Conservation (phyloP, 2,113 vertebrate genomes). For the Dromas ardeola region DNA sequence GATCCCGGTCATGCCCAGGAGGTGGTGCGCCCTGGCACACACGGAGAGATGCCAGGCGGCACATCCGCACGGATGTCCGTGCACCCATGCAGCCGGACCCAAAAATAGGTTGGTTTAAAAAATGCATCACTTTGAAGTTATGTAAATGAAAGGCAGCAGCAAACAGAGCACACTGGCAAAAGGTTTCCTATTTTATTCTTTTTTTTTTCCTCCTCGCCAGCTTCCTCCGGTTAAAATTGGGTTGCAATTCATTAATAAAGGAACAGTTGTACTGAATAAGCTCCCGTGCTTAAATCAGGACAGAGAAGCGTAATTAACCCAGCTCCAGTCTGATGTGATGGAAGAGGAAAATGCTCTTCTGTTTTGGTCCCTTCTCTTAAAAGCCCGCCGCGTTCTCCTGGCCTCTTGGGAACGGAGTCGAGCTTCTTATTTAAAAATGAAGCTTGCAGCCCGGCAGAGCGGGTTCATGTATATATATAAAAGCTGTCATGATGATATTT, state of each 20-base stretch:
- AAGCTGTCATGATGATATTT: constrained; percentile 68
- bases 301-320: constrained; percentile 63
- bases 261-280: constrained; percentile 67
- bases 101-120: constrained; percentile 55
- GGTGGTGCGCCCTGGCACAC: not conserved
- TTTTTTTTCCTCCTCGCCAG: not conserved
- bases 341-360: constrained; percentile 57
- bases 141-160: constrained; percentile 39
- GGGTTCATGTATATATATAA: constrained; percentile 55
- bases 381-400: constrained; percentile 3
- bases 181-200: constrained; percentile 10
- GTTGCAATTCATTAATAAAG: constrained; percentile 71
- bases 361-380: constrained; percentile 63
- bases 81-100: not conserved
- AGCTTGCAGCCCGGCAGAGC: constrained; percentile 38
- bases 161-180: constrained; percentile 42
- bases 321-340: constrained; percentile 55
- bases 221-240: constrained; percentile 57
- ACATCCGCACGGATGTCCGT: not conserved
- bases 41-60: not conserved
- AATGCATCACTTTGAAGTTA: constrained; percentile 59
- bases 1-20: not conserved
- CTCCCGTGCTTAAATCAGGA: constrained; percentile 63
- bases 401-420: constrained; percentile 28
- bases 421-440: constrained; percentile 65